A percentile compares a stretch with the other conserved stretches of the same genome.
phyloP scores from a whole-genome alignment of 37 sponge, comb jelly and placozoan species.

The Tethya wilhelma region DNA sequence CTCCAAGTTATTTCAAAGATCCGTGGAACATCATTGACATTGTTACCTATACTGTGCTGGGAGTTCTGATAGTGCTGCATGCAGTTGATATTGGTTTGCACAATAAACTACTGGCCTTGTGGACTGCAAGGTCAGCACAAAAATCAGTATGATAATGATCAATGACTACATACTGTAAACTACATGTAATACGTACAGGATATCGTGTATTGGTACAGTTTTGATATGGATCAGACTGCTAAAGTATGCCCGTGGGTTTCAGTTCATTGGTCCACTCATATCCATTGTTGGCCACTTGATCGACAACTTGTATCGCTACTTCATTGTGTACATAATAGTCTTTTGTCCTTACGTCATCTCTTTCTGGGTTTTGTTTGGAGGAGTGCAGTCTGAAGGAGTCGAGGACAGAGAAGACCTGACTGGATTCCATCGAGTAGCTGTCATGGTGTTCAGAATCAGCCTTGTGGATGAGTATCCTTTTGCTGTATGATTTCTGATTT shows the following conservation, averaged over 20 bases:
- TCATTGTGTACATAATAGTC: slow-evolving; percentile 37
- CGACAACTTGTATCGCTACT: slow-evolving; percentile 42
- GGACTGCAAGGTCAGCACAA: slow-evolving; percentile 18
- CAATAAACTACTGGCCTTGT: slow-evolving; percentile 5
- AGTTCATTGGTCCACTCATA: slow-evolving; percentile 46
- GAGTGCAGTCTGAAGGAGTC: slow-evolving; percentile 3
- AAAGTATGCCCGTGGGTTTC: slow-evolving; percentile 45
- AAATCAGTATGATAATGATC: too few species aligned
- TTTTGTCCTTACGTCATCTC: slow-evolving; percentile 48
- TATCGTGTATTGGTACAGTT: slow-evolving; percentile 38
- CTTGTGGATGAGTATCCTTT: slow-evolving; percentile 57
- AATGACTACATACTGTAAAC: neutral
- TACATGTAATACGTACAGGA: neutral
- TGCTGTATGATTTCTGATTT: neutral
- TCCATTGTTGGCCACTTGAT: slow-evolving; percentile 43
- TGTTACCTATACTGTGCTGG: slow-evolving; percentile 2
- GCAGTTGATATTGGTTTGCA: slow-evolving; percentile 42
- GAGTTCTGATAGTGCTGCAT: slow-evolving; percentile 24
- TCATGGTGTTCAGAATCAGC: slow-evolving; percentile 57
- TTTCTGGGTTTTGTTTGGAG: slow-evolving; percentile 81
- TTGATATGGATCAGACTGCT: slow-evolving; percentile 60
- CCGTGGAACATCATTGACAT: slow-evolving; percentile 60
- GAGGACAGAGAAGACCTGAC: neutral
- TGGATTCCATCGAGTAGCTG: slow-evolving; percentile 6
- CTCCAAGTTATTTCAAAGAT: slow-evolving; percentile 32